Evolutionary conservation across 2,888 invertebrate genomes (phyloP), one percentile per base, ranked within the genome.

Genomic region (Eumacrocentrus americanus): DNA sequence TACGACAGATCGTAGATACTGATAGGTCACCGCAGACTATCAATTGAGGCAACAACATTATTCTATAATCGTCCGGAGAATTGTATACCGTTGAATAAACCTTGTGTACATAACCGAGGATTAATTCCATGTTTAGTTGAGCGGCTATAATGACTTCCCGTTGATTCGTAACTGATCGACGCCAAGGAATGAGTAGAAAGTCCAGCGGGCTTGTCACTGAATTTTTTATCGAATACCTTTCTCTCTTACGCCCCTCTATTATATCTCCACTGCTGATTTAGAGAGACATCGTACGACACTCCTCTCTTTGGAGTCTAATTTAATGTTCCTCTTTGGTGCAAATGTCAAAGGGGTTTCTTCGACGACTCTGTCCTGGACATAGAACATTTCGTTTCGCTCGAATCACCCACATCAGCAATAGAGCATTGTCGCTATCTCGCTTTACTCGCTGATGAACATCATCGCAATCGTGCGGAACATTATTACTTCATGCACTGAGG

Each of bases 381-480:
- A 57, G 18, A 60, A 55, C 38, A 47, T 58, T 61, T 53, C 16
- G 57, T 55, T 50, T 38, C 60, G 60, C 40, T 64, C 52, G 55
- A 64, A 40, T 60, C 29, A 20, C 42, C 51, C 40, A 20, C 61
- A 29, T n/a, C n/a, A n/a, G n/a, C n/a, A n/a, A n/a, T 4, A 50
- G 62, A 56, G 55, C 60, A 60, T 68, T 65, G 65, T 69, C 66
- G 63, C 62, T 60, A 56, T 63, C 54, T 63, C 64, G 54, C 59
- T 67, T 64, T 67, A 66, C 64, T 62, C 63, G 48, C 62, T 66
- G 64, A 65, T 69, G 66, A 65, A 61, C 60, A 58, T 62, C 57
- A 51, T 59, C 42, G 61, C 63, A 64, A 66, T 67, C 65, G 59
- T 55, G 65, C 60, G 59, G 66, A 70, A 70, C 67, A 58, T 67